These are phyloP conservation scores for Rhinogobius similis DNA, from an alignment of 2,113 vertebrate species.

Conservation along the genomic window DNA sequence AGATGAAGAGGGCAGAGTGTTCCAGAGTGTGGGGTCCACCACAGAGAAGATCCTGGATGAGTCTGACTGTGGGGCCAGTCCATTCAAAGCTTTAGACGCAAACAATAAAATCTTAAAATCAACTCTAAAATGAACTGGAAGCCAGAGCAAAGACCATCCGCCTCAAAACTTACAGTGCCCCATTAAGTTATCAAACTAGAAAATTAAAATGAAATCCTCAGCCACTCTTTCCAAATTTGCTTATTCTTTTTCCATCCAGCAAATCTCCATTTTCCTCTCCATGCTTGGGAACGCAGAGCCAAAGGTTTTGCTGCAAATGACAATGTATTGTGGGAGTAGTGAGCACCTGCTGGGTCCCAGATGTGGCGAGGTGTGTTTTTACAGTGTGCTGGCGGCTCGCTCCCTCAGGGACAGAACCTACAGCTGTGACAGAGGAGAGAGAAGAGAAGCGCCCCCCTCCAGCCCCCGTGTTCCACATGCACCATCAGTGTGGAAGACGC, in stretches of 20 bases:
- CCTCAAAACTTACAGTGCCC: no score
- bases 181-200: not conserved
- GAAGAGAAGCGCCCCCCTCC: slow-evolving; percentile 38
- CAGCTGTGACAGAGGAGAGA: slow-evolving; percentile 69
- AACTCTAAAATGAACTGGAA: no score
- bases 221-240: not conserved
- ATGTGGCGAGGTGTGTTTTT: slow-evolving; percentile 76
- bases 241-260: slow-evolving; percentile 2
- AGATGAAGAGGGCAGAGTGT: no score
- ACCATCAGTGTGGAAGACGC: slow-evolving; percentile 29
- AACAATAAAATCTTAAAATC: no score
- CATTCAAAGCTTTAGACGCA: no score
- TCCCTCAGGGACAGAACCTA: slow-evolving; percentile 66
- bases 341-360: slow-evolving; percentile 79
- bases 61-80: no score
- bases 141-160: no score
- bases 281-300: slow-evolving; percentile 58
- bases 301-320: slow-evolving; percentile 69
- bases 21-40: no score
- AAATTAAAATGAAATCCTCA: not conserved
- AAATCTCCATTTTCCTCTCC: slow-evolving; percentile 29
- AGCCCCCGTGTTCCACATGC: slow-evolving; percentile 50
- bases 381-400: slow-evolving; percentile 65
- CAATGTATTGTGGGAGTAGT: slow-evolving; percentile 73
- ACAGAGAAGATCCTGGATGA: no score